Evolutionary conservation across 2,113 vertebrate genomes (phyloP).

Genomic region (Ammodytes dubius): DNA sequence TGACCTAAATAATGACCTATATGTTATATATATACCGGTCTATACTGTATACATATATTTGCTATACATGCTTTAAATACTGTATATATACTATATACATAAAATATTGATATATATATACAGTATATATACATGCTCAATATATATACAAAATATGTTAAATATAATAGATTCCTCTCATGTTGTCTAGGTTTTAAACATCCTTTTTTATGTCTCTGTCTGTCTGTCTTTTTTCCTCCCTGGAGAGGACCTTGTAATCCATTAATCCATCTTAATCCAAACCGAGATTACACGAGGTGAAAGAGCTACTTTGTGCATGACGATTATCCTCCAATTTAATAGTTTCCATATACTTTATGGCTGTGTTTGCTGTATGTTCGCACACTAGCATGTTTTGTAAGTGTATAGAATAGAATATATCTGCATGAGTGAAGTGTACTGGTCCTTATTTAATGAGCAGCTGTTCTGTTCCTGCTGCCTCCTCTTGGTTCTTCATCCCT

Average conservation of each 20-base stretch:
- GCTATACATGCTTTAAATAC: no score
- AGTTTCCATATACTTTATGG: slow-evolving; percentile 41
- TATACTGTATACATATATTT: no score
- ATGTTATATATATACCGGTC: no score
- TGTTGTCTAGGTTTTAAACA: neutral
- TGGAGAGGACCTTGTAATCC: slow-evolving; percentile 66
- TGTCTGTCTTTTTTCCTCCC: slow-evolving; percentile 14
- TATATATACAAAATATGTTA: neutral
- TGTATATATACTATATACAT: no score
- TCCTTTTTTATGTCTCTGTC: slow-evolving; percentile 21
- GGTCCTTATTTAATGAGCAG: slow-evolving; percentile 56
- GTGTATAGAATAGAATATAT: neutral
- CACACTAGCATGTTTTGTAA: neutral
- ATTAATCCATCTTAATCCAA: slow-evolving; percentile 79
- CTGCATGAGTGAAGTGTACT: neutral
- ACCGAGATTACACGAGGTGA: slow-evolving; percentile 74
- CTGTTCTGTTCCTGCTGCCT: slow-evolving; percentile 71
- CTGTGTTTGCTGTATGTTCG: neutral
- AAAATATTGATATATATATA: no score
- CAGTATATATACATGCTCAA: no score
- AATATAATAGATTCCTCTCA: neutral
- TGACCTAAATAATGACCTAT: no score
- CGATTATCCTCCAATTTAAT: slow-evolving; percentile 70
- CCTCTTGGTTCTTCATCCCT: slow-evolving; percentile 35
- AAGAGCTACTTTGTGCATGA: slow-evolving; percentile 78